Base-by-base conservation (phyloP, 1,140 invertebrate genomes). In the Pogonognathellus flavescens region DNA sequence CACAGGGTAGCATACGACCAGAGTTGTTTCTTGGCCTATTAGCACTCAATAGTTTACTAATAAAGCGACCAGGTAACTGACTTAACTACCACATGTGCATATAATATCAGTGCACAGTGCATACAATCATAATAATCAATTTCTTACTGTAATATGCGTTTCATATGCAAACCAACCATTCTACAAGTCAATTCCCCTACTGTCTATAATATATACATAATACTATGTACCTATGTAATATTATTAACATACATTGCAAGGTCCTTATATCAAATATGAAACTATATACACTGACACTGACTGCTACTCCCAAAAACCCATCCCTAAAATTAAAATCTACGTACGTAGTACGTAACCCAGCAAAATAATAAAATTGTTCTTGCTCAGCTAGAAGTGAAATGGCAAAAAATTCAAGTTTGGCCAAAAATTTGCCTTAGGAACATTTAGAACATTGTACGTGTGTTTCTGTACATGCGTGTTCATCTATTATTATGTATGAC, bases 31-130 rank as follows among this genome's bases (percentile, higher is more conserved):
- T 41, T 16, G 10, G 41, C 9, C 70, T n/a, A 76, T 76, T 76
- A 76, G 41, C 70, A 76, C 70, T 50, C 70, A 25, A 76, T 76
- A 76, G 70, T 50, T 76, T 76, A 76, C 41, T 49, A 49, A 72
- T 49, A 72, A 72, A 41, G 2, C n/a, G 53, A 57, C 7, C 16
- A 50, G 49, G 70, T 50, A 50, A n/a, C 70, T 76, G 8, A 41
- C 16, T 16, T 70, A 14, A 41, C 14, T 31, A 70, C 20, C 31
- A 50, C 41, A 16, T 76, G 31, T 49, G 41, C 16, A 76, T 76
- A 62, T 41, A 41, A 41, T 41, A 57, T 57, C 1, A 14, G 53
- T 57, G 53, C 53, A 14, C n/a, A 57, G 11, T 57, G 53, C 53
- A 13, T 14, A 57, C 53, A 14, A 57, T n/a, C 1, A 57, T 13